Evolutionary conservation across 2,888 invertebrate genomes (phyloP), one percentile per base, ranked within the genome.

Genomic region (Epinotia brunnichana): DNA sequence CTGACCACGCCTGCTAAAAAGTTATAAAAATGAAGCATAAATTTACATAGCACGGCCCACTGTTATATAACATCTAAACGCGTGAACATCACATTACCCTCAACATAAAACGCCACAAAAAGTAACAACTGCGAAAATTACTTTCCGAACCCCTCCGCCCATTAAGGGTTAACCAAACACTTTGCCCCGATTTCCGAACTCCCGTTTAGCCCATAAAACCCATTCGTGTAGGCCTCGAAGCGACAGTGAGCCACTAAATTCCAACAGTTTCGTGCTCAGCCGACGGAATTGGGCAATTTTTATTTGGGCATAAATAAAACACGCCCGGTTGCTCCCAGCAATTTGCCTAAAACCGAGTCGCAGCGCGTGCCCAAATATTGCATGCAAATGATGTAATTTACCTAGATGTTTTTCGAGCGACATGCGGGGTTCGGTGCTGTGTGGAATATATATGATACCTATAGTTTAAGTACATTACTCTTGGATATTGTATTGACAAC

Each of bases 261-360:
- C 81, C 80, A 75, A 76, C 76, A 62, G 74, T 75, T 78, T 78
- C 82, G 83, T 83, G 82, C 80, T 76, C 77, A 77, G 77, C 75
- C 78, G 80, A 76, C 77, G 81, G 83, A 86, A 91, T 87, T 84
- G 87, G 81, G 80, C 86, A 85, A 90, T 89, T 91, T 91, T 89
- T 90, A 90, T 87, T 85, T 80, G 80, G 76, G 79, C 85, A 89
- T 91, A 91, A 91, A 92, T 91, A 92, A 91, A 88, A 89, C 86
- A 90, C 81, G 81, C 78, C 73, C 79, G 79, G 83, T 82, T 79
- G 83, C 83, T 85, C 80, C 74, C 77, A 78, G 88, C 91, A 91
- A 91, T 92, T 92, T 91, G 85, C 85, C 85, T 91, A 90, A 91
- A 90, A 91, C 89, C 87, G 78, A 80, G 79, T 80, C 80, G 80